Base-by-base conservation (phyloP, 2,888 invertebrate genomes). In the Cosmorhoe ocellata region DNA sequence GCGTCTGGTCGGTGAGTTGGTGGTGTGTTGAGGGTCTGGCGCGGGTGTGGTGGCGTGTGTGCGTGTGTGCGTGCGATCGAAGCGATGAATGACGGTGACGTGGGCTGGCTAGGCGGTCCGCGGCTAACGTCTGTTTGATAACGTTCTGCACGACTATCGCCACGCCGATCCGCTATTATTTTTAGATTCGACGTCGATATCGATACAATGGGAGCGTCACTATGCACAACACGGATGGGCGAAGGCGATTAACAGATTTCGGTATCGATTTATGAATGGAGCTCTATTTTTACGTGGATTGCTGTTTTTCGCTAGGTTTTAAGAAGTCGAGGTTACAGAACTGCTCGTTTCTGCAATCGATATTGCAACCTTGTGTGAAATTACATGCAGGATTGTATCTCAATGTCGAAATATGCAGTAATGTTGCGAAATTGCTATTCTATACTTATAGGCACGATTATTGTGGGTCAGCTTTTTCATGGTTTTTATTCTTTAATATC, bases 51-150 rank as follows among this genome's bases (percentile, higher is more conserved):
- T 69, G 69, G 37, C 51, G 30, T 61, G 71, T 65, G 63, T 61
- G 71, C 54, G 67, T 70, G 85, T 84, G 81, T 83, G 85, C 63
- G 85, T 81, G 76, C 80, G 85, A 85, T 86, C 85, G 85, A 86
- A 85, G 69, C 66, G 71, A 88, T 89, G 89, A 88, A 89, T 89
- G 89, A 76, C 76, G 69, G 76, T 86, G 88, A 88, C 88, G 88
- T 85, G 79, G 77, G 78, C 9, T 12, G 36, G 48, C 48, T 36
- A 44, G 36, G 43, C 62, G 64, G 64, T 61, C 62, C 67, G 75
- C 68, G 57, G 71, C 79, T 84, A 81, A 83, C 82, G 74, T 81
- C 79, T 80, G 77, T 81, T 77, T 84, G 81, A 84, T 86, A 83
- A 81, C 78, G 74, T 61, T 61, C 41, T 43, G 56, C 59, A 49